phyloP scores from a whole-genome alignment of 2,888 invertebrate genomes.

The Drosophila gaucha region DNA sequence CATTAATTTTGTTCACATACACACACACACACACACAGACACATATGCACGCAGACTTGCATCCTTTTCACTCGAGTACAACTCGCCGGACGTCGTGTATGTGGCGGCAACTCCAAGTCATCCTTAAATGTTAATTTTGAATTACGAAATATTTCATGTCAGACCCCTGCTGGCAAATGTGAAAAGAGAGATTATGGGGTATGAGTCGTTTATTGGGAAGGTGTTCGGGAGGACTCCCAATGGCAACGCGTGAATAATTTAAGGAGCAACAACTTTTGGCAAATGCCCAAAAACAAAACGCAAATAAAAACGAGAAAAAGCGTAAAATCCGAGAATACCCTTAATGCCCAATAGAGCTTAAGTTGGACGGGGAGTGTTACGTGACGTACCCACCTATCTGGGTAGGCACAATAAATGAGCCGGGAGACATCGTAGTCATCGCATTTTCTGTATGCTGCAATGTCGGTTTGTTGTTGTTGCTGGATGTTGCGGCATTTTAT shows the following conservation, averaged over 20 bases:
- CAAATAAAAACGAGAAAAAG: constrained; percentile 19
- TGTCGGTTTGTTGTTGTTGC: constrained; percentile 42
- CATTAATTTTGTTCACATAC: constrained; percentile 66
- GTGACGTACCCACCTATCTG: constrained; percentile 20
- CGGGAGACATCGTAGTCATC: constrained; percentile 39
- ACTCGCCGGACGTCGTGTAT: constrained; percentile 37
- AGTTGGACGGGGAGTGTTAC: constrained; percentile 42
- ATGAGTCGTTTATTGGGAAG: neutral
- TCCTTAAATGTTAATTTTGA: constrained; percentile 81
- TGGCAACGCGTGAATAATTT: constrained; percentile 72
- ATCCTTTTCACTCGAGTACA: constrained; percentile 54
- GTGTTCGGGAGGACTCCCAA: constrained; percentile 20
- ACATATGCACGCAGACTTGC: constrained; percentile 23
- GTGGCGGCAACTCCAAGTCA: constrained; percentile 74
- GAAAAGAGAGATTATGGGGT: constrained; percentile 18
- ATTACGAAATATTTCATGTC: constrained; percentile 78
- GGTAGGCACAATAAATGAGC: constrained; percentile 54
- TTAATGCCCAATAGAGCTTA: constrained; percentile 78
- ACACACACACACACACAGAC: constrained; percentile 25
- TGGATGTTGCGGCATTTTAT: constrained; percentile 75
- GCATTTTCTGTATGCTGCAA: constrained; percentile 65
- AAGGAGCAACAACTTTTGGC: constrained; percentile 66
- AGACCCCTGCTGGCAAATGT: constrained; percentile 47
- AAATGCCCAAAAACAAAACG: constrained; percentile 53
- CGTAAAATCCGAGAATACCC: constrained; percentile 61